Evolutionary conservation across 2,888 invertebrate species (phyloP), one percentile per base, ranked within the genome.

Genomic region (Conomelus anceps): DNA sequence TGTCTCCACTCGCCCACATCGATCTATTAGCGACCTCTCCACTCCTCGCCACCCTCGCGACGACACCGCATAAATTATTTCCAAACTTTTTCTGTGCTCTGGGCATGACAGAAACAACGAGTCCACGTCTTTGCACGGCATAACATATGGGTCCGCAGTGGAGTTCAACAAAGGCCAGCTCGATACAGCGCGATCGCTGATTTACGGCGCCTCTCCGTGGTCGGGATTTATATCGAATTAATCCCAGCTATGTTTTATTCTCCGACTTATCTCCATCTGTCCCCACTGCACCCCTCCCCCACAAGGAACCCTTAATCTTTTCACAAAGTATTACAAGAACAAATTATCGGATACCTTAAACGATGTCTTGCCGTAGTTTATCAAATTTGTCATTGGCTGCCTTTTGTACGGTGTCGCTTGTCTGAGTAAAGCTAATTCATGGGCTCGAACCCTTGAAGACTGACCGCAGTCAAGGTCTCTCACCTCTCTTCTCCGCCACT

Each of bases 51-150:
- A 63, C 63, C 63, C 63, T 20, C 63, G n/a, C 63, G 63, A 63
- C 63, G 63, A 63, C 63, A 63, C 63, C 63, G 63, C 63, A 63
- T 63, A 63, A 63, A 63, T 63, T 63, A 63, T 63, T 63, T 63
- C 63, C 63, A 63, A 63, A 63, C 63, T 63, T 63, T 63, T 63
- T 63, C 63, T 63, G 63, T 63, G 63, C 63, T 63, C 63, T 63
- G 63, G n/a, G 63, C 63, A 63, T 86, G 29, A 86, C 86, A 86
- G 29, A 86, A 86, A 86, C 86, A 86, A 86, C 86, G 24, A 86
- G 29, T 86, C 29, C 20, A 86, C 22, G 86, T 86, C 85, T 85
- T 85, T 26, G 86, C 29, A 24, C 9, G 86, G 24, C 86, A 86
- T 22, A 86, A 86, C 63, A 63, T 63, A 63, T 63, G 63, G 63